Evolutionary conservation across 2,888 invertebrate species (phyloP).

Genomic region (Sminthurides aquaticus): DNA sequence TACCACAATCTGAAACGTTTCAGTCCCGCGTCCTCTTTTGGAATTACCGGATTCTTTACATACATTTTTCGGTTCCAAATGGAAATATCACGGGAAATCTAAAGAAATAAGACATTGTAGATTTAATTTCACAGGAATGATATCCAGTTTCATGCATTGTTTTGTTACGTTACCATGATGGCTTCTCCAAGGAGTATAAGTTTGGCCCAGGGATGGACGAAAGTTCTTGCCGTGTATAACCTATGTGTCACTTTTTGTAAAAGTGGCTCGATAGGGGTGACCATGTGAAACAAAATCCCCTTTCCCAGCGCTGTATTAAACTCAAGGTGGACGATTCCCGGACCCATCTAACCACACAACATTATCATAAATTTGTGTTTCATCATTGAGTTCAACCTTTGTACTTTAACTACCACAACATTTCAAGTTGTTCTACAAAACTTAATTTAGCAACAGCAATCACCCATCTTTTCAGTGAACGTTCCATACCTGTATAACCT

Average conservation of each 20-base stretch:
- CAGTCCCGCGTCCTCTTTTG: conserved; percentile 66
- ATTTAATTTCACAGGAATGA: neutral
- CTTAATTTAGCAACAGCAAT: no score
- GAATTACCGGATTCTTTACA: conserved; percentile 61
- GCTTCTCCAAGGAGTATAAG: conserved; percentile 62
- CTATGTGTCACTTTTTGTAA: conserved; percentile 66
- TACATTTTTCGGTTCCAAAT: conserved; percentile 83
- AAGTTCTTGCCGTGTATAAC: conserved; percentile 58
- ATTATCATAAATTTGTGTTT: conserved; percentile 5
- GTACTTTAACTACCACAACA: no score
- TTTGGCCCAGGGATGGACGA: conserved; percentile 59
- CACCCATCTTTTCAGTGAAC: no score
- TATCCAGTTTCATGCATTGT: neutral
- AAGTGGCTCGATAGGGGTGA: conserved; percentile 32
- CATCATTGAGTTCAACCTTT: no score
- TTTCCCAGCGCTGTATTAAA: conserved; percentile 50
- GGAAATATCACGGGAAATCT: conserved; percentile 75
- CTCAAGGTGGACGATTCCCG: conserved; percentile 66
- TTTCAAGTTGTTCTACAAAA: no score
- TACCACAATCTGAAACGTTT: conserved; percentile 72
- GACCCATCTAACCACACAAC: conserved; percentile 60
- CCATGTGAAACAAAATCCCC: conserved; percentile 32
- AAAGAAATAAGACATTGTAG: conserved; percentile 44
- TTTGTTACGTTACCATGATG: conserved; percentile 53
- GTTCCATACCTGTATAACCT: conserved; percentile 63